A percentile compares a stretch with the other conserved stretches of the same genome.
phyloP scores from a whole-genome alignment of 2,797 vertebrate genomes.

The Morelia viridis region DNA sequence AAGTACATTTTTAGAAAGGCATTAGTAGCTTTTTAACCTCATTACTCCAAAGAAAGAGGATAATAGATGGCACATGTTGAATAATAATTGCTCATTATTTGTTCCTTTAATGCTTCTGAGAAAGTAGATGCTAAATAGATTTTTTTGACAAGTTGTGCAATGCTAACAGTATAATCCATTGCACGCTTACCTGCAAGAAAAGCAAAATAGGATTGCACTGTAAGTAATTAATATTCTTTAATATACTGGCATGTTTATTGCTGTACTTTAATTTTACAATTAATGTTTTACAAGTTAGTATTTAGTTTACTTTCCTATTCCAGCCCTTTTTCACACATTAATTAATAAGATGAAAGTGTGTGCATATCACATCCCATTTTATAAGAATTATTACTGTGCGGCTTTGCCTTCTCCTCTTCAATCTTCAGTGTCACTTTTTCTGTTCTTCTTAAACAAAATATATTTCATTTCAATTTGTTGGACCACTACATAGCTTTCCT shows the following conservation, averaged over 20 bases:
- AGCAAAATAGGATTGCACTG: background rate
- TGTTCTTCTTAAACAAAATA: background rate
- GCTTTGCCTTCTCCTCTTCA: background rate
- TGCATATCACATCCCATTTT: background rate
- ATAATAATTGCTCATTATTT: background rate
- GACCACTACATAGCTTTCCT: background rate
- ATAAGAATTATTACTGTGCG: background rate
- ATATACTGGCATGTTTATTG: background rate
- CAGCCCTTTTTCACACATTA: background rate
- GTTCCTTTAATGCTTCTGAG: background rate
- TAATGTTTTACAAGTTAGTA: background rate
- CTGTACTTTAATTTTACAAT: background rate
- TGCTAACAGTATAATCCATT: background rate
- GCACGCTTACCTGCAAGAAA: background rate
- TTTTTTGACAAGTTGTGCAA: background rate
- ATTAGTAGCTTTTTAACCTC: background rate
- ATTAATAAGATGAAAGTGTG: background rate
- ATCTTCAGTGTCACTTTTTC: background rate
- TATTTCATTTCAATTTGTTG: background rate
- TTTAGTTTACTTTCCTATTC: background rate
- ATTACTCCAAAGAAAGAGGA: background rate
- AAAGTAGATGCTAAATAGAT: background rate
- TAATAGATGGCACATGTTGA: background rate
- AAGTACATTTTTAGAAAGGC: background rate
- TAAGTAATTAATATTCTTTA: background rate